phyloP scores from a whole-genome alignment of 2,797 vertebrate species.

The Rhabdomys pumilio region DNA sequence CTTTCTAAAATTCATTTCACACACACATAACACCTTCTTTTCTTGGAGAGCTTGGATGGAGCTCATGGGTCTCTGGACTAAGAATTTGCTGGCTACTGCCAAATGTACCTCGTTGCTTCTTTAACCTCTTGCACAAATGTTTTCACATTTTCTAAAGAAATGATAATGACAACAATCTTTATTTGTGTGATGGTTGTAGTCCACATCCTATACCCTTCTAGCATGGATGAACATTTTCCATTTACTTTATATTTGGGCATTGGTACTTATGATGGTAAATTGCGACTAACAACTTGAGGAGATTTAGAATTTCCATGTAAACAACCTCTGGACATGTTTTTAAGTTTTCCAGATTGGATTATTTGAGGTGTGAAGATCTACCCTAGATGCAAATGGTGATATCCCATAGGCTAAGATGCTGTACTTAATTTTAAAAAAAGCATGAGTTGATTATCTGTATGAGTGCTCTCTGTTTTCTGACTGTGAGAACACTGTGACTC shows the following conservation, averaged over 20 bases:
- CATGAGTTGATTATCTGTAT: background rate
- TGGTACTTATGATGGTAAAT: background rate
- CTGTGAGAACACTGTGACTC: background rate
- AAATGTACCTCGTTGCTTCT: background rate
- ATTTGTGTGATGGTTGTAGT: background rate
- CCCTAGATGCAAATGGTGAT: background rate
- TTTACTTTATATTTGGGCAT: background rate
- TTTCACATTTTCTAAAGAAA: background rate
- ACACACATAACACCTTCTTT: rapidly evolving
- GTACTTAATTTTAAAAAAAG: background rate
- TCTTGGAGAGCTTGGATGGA: background rate
- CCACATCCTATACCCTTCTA: background rate
- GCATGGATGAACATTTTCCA: background rate
- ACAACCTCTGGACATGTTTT: background rate
- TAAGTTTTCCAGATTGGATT: background rate
- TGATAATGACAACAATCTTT: background rate
- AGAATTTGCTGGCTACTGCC: background rate
- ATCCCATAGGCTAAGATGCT: background rate
- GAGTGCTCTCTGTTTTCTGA: background rate
- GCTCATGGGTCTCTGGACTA: background rate
- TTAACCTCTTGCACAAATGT: background rate
- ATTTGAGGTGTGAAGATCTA: background rate
- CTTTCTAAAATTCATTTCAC: background rate
- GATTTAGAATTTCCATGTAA: background rate
- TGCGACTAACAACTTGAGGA: background rate